phyloP scores from a whole-genome alignment of 1,140 invertebrate species.

The Pogonomyrmex californicus region DNA sequence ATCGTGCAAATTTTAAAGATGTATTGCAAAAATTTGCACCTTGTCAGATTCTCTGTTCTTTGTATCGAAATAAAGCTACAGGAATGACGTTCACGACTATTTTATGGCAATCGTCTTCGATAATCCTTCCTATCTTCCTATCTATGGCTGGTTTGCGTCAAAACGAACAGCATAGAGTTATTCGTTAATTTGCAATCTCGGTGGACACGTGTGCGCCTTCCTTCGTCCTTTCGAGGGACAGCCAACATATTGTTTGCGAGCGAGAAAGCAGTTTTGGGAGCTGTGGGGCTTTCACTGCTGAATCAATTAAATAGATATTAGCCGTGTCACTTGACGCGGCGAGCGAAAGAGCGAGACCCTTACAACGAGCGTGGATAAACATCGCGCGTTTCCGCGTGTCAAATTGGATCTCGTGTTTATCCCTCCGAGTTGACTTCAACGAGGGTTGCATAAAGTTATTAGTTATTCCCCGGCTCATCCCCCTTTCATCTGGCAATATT shows the following conservation, averaged over 20 bases:
- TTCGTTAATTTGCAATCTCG: slow-evolving; percentile 52
- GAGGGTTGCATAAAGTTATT: slow-evolving; percentile 85
- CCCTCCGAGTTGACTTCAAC: slow-evolving; percentile 51
- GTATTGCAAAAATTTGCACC: not conserved
- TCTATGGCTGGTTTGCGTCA: slow-evolving; percentile 25
- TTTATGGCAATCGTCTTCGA: slow-evolving; percentile 16
- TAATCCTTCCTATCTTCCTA: slow-evolving; percentile 55
- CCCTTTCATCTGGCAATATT: slow-evolving; percentile 23
- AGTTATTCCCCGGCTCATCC: slow-evolving; percentile 70
- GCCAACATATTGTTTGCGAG: slow-evolving; percentile 56
- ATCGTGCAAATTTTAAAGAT: not conserved
- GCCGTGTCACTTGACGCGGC: slow-evolving; percentile 81
- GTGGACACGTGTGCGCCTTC: slow-evolving; percentile 39
- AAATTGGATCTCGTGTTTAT: slow-evolving; percentile 81
- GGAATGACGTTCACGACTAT: not conserved
- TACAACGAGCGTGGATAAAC: slow-evolving; percentile 71
- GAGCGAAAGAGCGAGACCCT: slow-evolving; percentile 49
- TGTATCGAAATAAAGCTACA: not conserved
- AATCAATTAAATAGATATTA: slow-evolving; percentile 86
- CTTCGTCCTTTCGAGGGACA: slow-evolving; percentile 28
- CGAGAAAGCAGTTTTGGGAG: slow-evolving; percentile 17
- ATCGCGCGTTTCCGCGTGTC: slow-evolving; percentile 77
- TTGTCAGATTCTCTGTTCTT: not conserved
- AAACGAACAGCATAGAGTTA: slow-evolving; percentile 23
- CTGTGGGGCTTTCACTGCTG: slow-evolving; percentile 29